phyloP scores from a whole-genome alignment of 2,888 invertebrate genomes.

The Trachelus iudaicus region DNA sequence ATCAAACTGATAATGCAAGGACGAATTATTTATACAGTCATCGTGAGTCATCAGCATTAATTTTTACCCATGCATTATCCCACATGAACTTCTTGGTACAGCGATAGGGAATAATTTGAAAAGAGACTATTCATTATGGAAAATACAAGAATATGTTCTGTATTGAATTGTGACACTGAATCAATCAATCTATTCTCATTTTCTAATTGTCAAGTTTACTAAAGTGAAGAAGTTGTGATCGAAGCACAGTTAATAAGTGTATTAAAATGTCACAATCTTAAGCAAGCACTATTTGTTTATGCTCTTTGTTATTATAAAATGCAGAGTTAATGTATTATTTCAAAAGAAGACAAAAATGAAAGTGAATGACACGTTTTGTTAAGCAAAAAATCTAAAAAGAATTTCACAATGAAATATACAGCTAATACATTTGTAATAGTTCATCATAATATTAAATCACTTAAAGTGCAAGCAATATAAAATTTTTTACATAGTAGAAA shows the following conservation, averaged over 20 bases:
- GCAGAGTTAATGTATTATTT: not conserved
- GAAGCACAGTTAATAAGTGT: not conserved
- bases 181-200: not conserved
- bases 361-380: not conserved
- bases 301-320: not conserved
- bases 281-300: not conserved
- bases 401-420: not conserved
- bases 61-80: not conserved
- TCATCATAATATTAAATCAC: not conserved
- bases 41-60: not conserved
- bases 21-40: not conserved
- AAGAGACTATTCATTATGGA: not conserved
- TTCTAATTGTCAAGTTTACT: not conserved
- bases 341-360: not conserved
- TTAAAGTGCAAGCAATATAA: not conserved
- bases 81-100: not conserved
- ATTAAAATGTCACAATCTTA: not conserved
- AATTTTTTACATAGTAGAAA: not conserved
- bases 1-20: not conserved
- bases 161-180: not conserved
- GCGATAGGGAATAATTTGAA: not conserved
- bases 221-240: not conserved
- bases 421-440: not conserved
- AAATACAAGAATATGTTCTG: not conserved
- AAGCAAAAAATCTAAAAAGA: not conserved